Evolutionary conservation across 2,113 vertebrate species (phyloP), one percentile per base, ranked within the genome.

Genomic region (Tiliqua scincoides): DNA sequence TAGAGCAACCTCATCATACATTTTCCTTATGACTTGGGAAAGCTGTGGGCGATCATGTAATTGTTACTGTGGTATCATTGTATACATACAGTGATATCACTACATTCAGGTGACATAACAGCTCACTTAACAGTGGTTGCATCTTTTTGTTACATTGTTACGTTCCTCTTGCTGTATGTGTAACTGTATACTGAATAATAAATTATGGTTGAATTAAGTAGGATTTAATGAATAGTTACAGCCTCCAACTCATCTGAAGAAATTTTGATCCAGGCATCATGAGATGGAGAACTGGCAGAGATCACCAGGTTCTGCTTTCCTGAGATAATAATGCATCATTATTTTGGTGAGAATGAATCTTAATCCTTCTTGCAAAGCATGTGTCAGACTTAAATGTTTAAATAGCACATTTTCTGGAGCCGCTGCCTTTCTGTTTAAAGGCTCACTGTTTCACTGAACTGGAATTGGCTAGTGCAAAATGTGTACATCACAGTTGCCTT

Each of bases 341-440:
- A 63, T 62, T 89, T 87, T 73, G 3, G 76, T 63, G 61, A 82
- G 81, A 91, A 32, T 86, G 23, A 80, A 25, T 52, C 75, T 80
- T 80, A 61, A 18, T 37, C 65, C 25, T 80, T 79, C 8, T 85
- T 91, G 52, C 20, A 93, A 92, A 89, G 20, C 79, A 68, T 83
- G 86, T 76, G 74, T 89, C 75, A 91, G 70, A 90, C 85, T 91
- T 92, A 85, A 63, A 92, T 79, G 83, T 85, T 77, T 88, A 91
- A 90, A 84, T 63, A 89, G 21, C 0, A 0, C 87, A 81, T 87
- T 48, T 79, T 57, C 62, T 86, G 68, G 73, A 89, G 14, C 73
- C 30, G 0, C 71, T 80, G 79, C 15, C 14, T 37, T 91, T 25
- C 20, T 89, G 59, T 91, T 91, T 88, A 89, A 88, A 80, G 40